Conservation (phyloP, 2,888 invertebrate species). For the Callinectes sapidus region DNA sequence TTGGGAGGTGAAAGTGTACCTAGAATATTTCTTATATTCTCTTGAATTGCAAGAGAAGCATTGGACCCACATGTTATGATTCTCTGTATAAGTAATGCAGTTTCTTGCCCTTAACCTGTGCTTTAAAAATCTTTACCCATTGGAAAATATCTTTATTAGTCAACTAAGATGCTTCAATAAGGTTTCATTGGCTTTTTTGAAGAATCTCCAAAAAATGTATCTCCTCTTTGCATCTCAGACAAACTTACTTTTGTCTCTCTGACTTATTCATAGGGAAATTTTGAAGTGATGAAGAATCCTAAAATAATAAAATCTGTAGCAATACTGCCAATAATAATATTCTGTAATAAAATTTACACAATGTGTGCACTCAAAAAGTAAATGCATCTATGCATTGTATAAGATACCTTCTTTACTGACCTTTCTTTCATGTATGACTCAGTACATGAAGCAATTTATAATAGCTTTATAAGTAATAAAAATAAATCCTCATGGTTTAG, state of each 20-base stretch:
- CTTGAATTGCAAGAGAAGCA: neutral
- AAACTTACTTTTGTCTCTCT: neutral
- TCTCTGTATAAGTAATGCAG: neutral
- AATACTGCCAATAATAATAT: neutral
- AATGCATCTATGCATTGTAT: neutral
- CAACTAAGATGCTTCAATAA: neutral
- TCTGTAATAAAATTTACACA: neutral
- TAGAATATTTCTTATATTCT: neutral
- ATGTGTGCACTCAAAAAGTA: neutral
- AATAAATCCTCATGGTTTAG: neutral
- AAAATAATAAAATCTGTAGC: neutral
- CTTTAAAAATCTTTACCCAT: neutral
- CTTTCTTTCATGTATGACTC: neutral
- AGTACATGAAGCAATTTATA: neutral
- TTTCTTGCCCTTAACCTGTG: neutral
- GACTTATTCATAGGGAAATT: neutral
- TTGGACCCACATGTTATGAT: constrained; percentile 24
- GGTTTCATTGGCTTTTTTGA: neutral
- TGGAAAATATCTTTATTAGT: neutral
- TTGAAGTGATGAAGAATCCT: neutral
- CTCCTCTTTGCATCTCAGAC: neutral
- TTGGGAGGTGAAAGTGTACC: neutral
- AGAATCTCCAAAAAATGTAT: neutral
- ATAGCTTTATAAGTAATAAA: neutral
- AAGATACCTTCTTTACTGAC: neutral